Evolutionary conservation across 2,797 vertebrate genomes (phyloP).

Genomic region (Pseudochirops corinnae): DNA sequence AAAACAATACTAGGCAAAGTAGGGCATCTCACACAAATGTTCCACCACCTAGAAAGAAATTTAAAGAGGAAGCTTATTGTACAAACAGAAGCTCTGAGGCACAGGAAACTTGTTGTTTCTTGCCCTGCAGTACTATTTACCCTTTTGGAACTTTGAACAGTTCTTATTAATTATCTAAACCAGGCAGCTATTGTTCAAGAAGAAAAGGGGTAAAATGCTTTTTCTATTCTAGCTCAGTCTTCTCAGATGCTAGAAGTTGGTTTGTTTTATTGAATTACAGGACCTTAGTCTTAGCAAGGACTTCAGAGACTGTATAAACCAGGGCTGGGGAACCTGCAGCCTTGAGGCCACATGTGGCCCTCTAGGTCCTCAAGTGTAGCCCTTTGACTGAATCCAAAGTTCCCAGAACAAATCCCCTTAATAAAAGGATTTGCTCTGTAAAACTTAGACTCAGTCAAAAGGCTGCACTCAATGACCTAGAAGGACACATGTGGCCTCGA

Average conservation of each 20-base stretch:
- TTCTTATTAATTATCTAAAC: too few species aligned
- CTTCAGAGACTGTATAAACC: rapidly evolving
- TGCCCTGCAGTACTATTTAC: neutral
- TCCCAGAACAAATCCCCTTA: too few species aligned
- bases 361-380: too few species aligned
- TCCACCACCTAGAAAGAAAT: neutral
- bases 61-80: neutral
- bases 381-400: too few species aligned
- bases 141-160: neutral
- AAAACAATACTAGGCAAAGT: neutral
- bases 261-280: neutral
- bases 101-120: neutral
- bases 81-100: neutral
- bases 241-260: neutral
- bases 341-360: too few species aligned
- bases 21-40: neutral
- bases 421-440: too few species aligned
- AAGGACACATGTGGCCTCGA: too few species aligned
- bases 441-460: too few species aligned
- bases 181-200: too few species aligned
- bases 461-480: too few species aligned
- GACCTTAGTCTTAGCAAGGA: neutral
- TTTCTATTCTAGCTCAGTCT: rapidly evolving
- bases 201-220: neutral
- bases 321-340: too few species aligned